Conservation (phyloP, 2,888 invertebrate genomes). For the Terebella lapidaria region DNA sequence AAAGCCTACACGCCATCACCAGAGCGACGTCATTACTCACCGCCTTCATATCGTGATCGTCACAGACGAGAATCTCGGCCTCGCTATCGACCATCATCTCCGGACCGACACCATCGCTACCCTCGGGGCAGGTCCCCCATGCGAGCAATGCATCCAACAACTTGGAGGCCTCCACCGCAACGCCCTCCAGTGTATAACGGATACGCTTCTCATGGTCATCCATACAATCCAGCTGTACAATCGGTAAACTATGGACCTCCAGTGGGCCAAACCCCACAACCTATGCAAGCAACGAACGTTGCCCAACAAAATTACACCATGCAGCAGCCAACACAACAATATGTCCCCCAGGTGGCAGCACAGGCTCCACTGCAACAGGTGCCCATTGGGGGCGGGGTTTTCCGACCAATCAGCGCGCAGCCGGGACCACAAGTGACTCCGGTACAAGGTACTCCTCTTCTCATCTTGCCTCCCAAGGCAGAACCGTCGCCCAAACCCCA, state of each 20-base stretch:
- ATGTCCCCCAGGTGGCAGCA: neutral
- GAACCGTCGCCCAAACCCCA: neutral
- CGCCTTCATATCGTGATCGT: neutral
- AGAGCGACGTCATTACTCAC: neutral
- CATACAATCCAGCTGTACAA: neutral
- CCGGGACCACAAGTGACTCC: neutral
- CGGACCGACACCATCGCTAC: neutral
- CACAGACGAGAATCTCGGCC: neutral
- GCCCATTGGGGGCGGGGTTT: neutral
- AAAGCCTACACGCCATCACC: neutral
- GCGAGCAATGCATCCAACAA: neutral
- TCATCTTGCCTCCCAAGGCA: neutral
- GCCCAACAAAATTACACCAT: too few species aligned
- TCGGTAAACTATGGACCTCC: neutral
- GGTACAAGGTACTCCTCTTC: neutral
- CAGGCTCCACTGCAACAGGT: neutral
- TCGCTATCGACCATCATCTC: neutral
- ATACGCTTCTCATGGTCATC: neutral
- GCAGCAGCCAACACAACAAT: neutral
- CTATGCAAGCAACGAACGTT: neutral
- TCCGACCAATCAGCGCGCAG: conserved; percentile 1
- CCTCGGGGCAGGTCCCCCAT: neutral
- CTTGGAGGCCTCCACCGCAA: neutral
- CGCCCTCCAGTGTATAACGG: neutral
- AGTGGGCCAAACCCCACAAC: neutral